Evolutionary conservation across 2,113 vertebrate genomes (phyloP), one percentile per base, ranked within the genome.

Genomic region (Athene noctua): DNA sequence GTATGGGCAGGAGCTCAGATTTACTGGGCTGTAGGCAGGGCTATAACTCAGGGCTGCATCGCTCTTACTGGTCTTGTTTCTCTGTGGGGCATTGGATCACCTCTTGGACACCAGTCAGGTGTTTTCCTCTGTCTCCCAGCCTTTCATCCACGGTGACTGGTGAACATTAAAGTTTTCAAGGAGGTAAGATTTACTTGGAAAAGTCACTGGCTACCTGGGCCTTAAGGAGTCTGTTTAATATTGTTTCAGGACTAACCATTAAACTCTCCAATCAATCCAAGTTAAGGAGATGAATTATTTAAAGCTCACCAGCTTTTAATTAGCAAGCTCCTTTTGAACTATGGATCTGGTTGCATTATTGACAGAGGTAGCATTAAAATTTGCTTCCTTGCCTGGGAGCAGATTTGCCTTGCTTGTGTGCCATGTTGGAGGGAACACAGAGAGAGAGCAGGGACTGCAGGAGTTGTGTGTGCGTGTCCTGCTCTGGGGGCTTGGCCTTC

Each of bases 271-370:
- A 99, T 99, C 99, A 99, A 99, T 99, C 98, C 98, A 98, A 99
- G 98, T 99, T 99, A 99, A 99, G 98, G 99, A 99, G 99, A 99
- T 99, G 99, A 99, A 99, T 99, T 99, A 99, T 99, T 99, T 99
- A 99, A 99, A 98, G 98, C 98, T 98, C 98, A 98, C 98, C 97
- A 98, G 98, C 98, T 99, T 98, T 99, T 99, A 99, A 99, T 99
- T 99, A 99, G 99, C 99, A 98, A 97, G 98, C 98, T 99, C 98
- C 98, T 99, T 99, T 98, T 98, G 98, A 99, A 98, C 98, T 99
- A 99, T 99, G 98, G 98, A 99, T 99, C 98, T 98, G 96, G 98
- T 98, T 98, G 98, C 98, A 99, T 99, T 99, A 99, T 99, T 99
- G 99, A 99, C 99, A 86, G 98, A 98, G 97, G 97, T 97, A 98